Evolutionary conservation across 2,113 vertebrate genomes (phyloP), one percentile per base, ranked within the genome.

Genomic region (Bubo scandiacus): DNA sequence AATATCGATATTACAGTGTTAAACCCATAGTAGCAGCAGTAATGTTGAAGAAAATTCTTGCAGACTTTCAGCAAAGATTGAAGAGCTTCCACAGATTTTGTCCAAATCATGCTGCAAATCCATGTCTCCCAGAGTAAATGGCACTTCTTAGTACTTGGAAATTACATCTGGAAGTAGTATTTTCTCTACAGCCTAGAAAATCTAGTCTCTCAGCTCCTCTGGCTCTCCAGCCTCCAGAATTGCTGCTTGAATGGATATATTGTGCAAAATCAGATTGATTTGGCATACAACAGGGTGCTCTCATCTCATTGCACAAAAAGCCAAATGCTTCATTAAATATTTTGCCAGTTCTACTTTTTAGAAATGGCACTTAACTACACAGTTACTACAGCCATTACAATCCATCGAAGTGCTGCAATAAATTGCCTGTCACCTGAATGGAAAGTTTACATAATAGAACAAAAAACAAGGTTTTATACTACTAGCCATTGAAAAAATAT

Each of bases 201-300:
- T 95, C 90, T 83, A 82, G 89, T 91, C 51, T 92, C 86, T 92
- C 93, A 83, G 84, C 70, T 82, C 21, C 32, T 85, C 84, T 91
- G 89, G 87, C 90, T 86, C 80, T 91, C 75, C 65, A 96, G 94
- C 71, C 22, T 93, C 88, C 90, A 92, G 96, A 96, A 93, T 97
- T 85, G 90, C 97, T 97, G 89, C 75, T 95, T 96, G 83, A 94
- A 97, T 88, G 94, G 97, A 96, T 96, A 97, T 94, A 92, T 93
- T 94, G 95, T 92, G 66, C 79, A 91, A 95, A 97, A 97, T 97
- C 95, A 97, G 94, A 92, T 93, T 93, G 94, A 82, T 86, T 94
- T 96, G 95, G 93, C 95, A 93, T 93, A 96, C 94, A 92, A 85
- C 89, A 86, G 79, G 74, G 94, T 82, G 52, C 87, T 96, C 92